Evolutionary conservation across 2,888 invertebrate species (phyloP).

Genomic region (Coleophora flavipennella): DNA sequence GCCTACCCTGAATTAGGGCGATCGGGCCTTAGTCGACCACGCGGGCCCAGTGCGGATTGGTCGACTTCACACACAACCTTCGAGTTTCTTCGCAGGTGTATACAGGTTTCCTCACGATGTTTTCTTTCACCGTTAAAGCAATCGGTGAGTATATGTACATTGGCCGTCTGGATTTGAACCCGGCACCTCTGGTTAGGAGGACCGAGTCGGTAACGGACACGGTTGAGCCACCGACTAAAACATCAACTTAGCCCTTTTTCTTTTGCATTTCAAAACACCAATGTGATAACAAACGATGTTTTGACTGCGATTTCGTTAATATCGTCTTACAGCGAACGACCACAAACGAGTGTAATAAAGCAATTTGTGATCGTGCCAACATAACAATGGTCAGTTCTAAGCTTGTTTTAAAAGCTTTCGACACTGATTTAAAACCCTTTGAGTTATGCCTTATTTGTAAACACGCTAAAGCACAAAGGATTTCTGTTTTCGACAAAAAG

Average conservation of each 20-base stretch:
- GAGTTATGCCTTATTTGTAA: conserved; percentile 67
- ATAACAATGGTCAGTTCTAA: conserved; percentile 68
- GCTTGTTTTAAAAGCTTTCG: conserved; percentile 70
- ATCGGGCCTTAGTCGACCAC: too few species aligned
- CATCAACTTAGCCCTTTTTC: conserved; percentile 3
- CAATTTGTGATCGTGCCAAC: conserved; percentile 64
- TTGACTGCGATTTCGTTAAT: conserved; percentile 63
- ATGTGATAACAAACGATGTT: conserved; percentile 58
- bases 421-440: conserved; percentile 72
- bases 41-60: too few species aligned
- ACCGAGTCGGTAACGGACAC: too few species aligned
- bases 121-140: too few species aligned
- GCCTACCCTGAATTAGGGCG: too few species aligned
- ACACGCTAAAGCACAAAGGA: conserved; percentile 61
- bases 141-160: too few species aligned
- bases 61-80: too few species aligned
- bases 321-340: conserved; percentile 57
- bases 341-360: conserved; percentile 62
- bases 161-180: too few species aligned
- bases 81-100: too few species aligned
- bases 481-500: conserved; percentile 47
- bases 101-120: too few species aligned
- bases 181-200: too few species aligned
- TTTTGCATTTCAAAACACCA: conserved; percentile 11
- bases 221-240: too few species aligned